Evolutionary conservation across 2,888 invertebrate species (phyloP).

Genomic region (Leucoptera coffeella): DNA sequence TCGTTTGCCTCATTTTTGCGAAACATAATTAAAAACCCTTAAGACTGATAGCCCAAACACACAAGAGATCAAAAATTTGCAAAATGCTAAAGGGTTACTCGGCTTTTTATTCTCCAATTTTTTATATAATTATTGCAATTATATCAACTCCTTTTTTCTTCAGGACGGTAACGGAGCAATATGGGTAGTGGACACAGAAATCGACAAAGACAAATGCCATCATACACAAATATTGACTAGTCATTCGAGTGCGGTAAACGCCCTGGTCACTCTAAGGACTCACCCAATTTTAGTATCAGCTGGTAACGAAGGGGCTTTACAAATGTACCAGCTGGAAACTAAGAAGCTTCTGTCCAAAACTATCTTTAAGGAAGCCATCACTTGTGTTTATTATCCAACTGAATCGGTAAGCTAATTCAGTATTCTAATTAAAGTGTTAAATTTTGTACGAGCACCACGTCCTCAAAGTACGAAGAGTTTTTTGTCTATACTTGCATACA

Average conservation of each 20-base stretch:
- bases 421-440: no score
- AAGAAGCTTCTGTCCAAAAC: constrained; percentile 56
- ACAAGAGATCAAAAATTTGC: no score
- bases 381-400: constrained; percentile 66
- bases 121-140: no score
- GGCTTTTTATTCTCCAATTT: no score
- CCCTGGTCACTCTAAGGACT: constrained; percentile 63
- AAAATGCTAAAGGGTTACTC: no score
- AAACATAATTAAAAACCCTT: no score
- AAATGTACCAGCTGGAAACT: constrained; percentile 62
- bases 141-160: no score
- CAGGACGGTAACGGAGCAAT: constrained; percentile 84
- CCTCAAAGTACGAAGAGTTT: no score
- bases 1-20: no score
- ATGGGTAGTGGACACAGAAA: constrained; percentile 36
- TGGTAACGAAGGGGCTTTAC: constrained; percentile 67
- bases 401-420: constrained; percentile 36
- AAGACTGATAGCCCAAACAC: no score
- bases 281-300: constrained; percentile 65
- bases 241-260: constrained; percentile 70
- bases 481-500: no score
- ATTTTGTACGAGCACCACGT: no score
- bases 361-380: constrained; percentile 43
- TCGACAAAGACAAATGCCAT: constrained; percentile 33
- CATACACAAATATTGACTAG: constrained; percentile 53